phyloP scores from a whole-genome alignment of 2,888 invertebrate genomes.

The Drosophila nigritarsus region DNA sequence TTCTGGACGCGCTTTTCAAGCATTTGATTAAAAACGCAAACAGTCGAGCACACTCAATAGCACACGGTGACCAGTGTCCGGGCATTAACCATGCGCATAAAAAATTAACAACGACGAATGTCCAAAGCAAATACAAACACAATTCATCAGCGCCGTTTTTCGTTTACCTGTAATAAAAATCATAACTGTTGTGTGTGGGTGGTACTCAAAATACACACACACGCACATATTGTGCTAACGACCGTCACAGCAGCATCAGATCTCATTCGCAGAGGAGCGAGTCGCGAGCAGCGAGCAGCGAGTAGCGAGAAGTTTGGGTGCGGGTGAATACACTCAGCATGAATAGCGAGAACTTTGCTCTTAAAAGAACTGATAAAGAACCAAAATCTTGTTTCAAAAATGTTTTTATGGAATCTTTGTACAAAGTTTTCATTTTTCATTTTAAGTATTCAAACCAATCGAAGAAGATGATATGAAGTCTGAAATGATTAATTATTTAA shows the following conservation, averaged over 20 bases:
- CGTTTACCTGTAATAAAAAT: constrained; percentile 80
- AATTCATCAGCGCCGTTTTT: constrained; percentile 67
- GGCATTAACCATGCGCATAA: constrained; percentile 62
- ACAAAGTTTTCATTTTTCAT: background rate
- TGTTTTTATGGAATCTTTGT: background rate
- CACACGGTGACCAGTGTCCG: background rate
- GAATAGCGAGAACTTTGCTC: background rate
- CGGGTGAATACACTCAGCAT: background rate
- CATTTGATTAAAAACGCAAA: constrained; percentile 84
- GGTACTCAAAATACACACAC: constrained; percentile 17
- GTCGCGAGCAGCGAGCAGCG: background rate
- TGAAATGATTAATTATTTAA: too few species aligned
- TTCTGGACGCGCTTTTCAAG: constrained; percentile 46
- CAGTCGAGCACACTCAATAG: constrained; percentile 43
- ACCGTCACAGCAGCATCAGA: constrained; percentile 33
- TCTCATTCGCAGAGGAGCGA: background rate
- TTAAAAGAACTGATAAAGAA: background rate
- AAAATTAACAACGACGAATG: constrained; percentile 73
- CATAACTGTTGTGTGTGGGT: constrained; percentile 64
- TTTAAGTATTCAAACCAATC: background rate
- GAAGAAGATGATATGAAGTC: background rate
- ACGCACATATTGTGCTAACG: constrained; percentile 83
- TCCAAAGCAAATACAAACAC: constrained; percentile 66
- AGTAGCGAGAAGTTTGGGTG: background rate
- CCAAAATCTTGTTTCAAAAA: background rate